phyloP scores from a whole-genome alignment of 2,113 vertebrate species.

The Aleadryas rufinucha region DNA sequence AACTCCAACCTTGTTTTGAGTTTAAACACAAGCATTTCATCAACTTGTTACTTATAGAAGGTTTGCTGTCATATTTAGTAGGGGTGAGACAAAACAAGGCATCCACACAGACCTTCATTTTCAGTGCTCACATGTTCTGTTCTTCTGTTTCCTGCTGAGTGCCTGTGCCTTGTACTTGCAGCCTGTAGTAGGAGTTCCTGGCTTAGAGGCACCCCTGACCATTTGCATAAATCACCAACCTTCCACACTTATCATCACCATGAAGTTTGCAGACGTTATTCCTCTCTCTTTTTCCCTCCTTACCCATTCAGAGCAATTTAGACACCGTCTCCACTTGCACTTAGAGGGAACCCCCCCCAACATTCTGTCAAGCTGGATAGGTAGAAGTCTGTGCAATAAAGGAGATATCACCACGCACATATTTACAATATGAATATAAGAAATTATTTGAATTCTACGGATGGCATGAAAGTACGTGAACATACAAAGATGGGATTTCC shows the following conservation, averaged over 20 bases:
- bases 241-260: neutral
- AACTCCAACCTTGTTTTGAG: neutral
- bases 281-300: neutral
- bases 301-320: neutral
- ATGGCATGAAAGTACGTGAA: neutral
- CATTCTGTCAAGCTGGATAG: neutral
- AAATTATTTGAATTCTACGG: neutral
- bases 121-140: neutral
- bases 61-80: neutral
- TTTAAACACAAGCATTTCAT: neutral
- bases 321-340: neutral
- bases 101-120: neutral
- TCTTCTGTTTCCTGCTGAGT: neutral
- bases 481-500: neutral
- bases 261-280: neutral
- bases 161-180: neutral
- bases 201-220: neutral
- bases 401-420: accelerated
- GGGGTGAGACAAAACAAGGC: neutral
- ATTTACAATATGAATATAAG: neutral
- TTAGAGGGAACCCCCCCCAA: neutral
- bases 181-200: neutral
- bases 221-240: neutral
- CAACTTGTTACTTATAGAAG: neutral
- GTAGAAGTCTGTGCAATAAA: neutral